Evolutionary conservation across 2,113 vertebrate species (phyloP).

Genomic region (Apodemus speciosus): DNA sequence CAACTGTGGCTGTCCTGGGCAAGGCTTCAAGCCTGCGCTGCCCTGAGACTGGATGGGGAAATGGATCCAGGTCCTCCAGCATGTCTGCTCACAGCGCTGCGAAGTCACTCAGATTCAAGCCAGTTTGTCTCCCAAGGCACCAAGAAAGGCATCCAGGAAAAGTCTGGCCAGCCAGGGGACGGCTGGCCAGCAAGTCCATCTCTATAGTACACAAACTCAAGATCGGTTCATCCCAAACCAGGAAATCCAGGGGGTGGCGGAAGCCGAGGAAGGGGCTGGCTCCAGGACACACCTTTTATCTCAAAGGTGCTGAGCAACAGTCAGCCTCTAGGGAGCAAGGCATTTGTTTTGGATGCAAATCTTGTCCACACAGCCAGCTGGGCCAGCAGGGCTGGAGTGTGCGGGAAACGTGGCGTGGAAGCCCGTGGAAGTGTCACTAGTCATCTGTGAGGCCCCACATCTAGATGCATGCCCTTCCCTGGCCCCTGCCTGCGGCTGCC

Average conservation of each 20-base stretch:
- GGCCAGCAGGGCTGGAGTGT: background rate
- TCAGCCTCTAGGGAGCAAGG: constrained; percentile 26
- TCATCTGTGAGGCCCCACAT: background rate
- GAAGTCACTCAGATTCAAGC: constrained; percentile 14
- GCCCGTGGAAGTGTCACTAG: background rate
- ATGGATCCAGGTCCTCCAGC: background rate
- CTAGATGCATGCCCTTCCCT: background rate
- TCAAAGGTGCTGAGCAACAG: background rate
- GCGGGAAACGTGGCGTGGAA: background rate
- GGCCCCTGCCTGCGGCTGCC: rapidly evolving
- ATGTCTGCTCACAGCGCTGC: background rate
- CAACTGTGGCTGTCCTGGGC: background rate
- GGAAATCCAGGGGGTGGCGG: background rate
- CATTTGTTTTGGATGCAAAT: constrained; percentile 71
- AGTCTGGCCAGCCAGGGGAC: background rate
- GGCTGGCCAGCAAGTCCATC: background rate
- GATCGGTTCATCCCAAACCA: background rate
- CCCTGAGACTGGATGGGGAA: background rate
- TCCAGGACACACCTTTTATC: background rate
- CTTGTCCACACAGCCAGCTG: constrained; percentile 52
- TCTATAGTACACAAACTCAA: background rate
- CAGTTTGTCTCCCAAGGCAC: background rate
- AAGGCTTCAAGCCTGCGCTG: background rate
- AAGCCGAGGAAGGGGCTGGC: background rate
- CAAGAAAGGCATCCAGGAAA: background rate